Conservation (phyloP, 2,888 invertebrate species). For the Aethes cnicana region DNA sequence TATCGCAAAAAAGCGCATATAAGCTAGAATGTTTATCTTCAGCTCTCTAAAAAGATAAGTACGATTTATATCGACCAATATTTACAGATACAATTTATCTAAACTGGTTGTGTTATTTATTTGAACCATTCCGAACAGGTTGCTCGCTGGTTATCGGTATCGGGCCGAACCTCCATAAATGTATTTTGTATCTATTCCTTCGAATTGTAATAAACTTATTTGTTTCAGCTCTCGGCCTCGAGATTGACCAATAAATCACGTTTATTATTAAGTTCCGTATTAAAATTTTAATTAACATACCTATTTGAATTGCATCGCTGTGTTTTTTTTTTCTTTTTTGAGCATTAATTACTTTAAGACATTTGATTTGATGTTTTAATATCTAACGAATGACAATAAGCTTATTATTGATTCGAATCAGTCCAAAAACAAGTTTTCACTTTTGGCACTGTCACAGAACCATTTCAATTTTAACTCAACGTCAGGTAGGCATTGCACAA, state of each 20-base stretch:
- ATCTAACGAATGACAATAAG: not conserved
- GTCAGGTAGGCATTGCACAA: conserved; percentile 47
- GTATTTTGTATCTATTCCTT: conserved; percentile 72
- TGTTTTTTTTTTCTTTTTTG: conserved; percentile 1
- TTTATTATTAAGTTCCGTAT: conserved; percentile 46
- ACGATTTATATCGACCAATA: conserved; percentile 69
- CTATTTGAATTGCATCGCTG: conserved; percentile 31
- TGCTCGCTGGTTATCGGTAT: conserved; percentile 66
- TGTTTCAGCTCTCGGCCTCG: conserved; percentile 54
- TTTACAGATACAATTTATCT: conserved; percentile 76
- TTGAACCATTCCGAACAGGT: conserved; percentile 72
- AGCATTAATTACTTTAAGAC: conserved; percentile 20
- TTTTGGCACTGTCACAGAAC: conserved; percentile 1
- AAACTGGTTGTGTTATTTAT: conserved; percentile 74
- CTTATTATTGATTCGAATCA: conserved; percentile 7
- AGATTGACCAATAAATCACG: conserved; percentile 58
- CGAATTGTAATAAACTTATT: conserved; percentile 71
- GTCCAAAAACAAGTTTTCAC: not conserved
- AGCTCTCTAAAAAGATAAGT: conserved; percentile 57
- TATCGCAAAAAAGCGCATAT: conserved; percentile 46
- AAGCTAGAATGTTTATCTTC: conserved; percentile 48
- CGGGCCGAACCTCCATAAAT: conserved; percentile 68
- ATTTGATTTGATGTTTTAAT: conserved; percentile 11
- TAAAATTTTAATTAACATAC: conserved; percentile 51
- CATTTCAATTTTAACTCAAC: conserved; percentile 14